Conservation (phyloP, 2,888 invertebrate genomes). For the Nycteola revayana region DNA sequence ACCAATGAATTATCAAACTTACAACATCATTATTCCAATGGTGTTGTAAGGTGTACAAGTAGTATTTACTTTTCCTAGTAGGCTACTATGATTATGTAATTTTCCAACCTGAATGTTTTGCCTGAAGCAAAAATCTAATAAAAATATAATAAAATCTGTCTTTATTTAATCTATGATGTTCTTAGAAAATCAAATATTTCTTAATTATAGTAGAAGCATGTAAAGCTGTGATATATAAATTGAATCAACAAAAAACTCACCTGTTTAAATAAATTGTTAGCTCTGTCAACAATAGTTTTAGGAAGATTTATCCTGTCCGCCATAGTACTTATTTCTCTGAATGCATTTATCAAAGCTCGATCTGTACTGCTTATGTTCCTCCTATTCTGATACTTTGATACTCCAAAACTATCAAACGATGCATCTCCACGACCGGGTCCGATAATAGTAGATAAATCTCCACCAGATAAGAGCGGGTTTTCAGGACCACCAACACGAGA, state of each 20-base stretch:
- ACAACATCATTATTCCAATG: too few relatives aligned
- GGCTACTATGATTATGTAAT: too few relatives aligned
- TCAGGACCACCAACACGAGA: slow-evolving; percentile 99
- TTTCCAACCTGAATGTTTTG: too few relatives aligned
- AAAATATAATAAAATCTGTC: too few relatives aligned
- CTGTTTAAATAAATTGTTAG: slow-evolving; percentile 98
- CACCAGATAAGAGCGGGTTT: slow-evolving; percentile 97
- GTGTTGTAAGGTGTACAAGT: too few relatives aligned
- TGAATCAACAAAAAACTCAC: slow-evolving; percentile 74
- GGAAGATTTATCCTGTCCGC: slow-evolving; percentile 98
- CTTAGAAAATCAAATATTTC: too few relatives aligned
- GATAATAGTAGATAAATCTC: slow-evolving; percentile 98
- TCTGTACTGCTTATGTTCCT: slow-evolving; percentile 95
- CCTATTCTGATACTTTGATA: slow-evolving; percentile 88
- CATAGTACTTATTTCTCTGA: slow-evolving; percentile 98
- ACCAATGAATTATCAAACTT: too few relatives aligned
- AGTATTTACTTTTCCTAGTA: too few relatives aligned
- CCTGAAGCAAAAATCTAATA: too few relatives aligned
- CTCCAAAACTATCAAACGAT: slow-evolving; percentile 93
- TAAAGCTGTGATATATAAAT: too few relatives aligned
- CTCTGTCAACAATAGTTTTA: slow-evolving; percentile 97
- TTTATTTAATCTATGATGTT: too few relatives aligned
- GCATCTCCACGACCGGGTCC: slow-evolving; percentile 89
- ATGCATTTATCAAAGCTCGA: slow-evolving; percentile 96
- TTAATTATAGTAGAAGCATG: too few relatives aligned